A percentile compares a stretch with the other conserved stretches of the same genome.
Conservation (phyloP, 2,113 vertebrate species). For the Puntigrus tetrazona region DNA sequence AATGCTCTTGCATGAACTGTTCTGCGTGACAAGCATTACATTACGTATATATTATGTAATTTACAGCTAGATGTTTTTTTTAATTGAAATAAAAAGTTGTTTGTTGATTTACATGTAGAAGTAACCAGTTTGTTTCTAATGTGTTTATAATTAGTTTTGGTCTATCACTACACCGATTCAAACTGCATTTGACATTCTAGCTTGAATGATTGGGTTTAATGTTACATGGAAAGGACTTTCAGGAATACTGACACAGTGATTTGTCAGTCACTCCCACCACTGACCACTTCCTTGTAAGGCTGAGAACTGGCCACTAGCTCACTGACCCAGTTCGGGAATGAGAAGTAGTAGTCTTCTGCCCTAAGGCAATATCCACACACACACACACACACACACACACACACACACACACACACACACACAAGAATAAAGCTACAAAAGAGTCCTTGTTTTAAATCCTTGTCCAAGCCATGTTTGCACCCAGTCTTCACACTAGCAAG, state of each 20-base stretch:
- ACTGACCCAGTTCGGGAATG: slow-evolving; percentile 54
- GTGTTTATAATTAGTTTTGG: neutral
- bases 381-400: slow-evolving; percentile 36
- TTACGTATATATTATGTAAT: neutral
- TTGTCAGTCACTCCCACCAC: slow-evolving; percentile 30
- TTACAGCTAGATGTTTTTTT: neutral
- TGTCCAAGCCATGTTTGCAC: neutral
- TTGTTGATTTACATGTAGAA: neutral
- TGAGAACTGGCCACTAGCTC: slow-evolving; percentile 28
- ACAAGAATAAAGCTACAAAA: slow-evolving; percentile 6
- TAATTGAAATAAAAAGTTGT: too few relatives aligned
- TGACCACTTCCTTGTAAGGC: slow-evolving; percentile 40
- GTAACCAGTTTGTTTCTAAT: neutral
- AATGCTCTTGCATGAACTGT: neutral
- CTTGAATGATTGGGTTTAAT: neutral
- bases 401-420: neutral
- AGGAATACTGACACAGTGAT: neutral
- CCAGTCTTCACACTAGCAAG: neutral
- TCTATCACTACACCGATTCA: neutral
- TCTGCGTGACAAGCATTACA: neutral
- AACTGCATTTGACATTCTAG: neutral
- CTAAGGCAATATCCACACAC: slow-evolving; percentile 30
- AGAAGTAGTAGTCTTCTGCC: slow-evolving; percentile 36
- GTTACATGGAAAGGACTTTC: neutral
- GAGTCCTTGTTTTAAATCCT: slow-evolving; percentile 14